Base-by-base conservation (phyloP, 2,888 invertebrate species). In the Iphiclides podalirius region DNA sequence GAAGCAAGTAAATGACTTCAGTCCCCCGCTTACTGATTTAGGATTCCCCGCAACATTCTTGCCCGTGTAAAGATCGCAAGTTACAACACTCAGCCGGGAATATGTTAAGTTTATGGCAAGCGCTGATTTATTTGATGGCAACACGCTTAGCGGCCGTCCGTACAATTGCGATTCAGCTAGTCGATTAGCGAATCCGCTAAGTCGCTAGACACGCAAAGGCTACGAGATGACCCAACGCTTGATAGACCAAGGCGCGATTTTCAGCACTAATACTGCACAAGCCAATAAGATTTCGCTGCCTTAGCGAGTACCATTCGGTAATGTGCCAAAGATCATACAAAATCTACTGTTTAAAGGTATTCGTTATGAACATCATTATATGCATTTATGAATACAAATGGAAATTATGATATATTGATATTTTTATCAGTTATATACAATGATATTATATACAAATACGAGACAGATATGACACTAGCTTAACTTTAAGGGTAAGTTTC, bases 91-190 rank as follows among this genome's bases (percentile, higher is more conserved):
- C n/a, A n/a, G 17, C 28, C 16, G 16, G 28, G 48, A 43, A 49
- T 49, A 49, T 49, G 49, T 16, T 42, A 49, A 49, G 49, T 49
- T 39, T 48, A 48, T 42, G 34, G 34, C 43, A 23, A 39, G 37
- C 49, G 26, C 35, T 49, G 49, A 49, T 43, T 49, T 49, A 49
- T 49, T 44, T 49, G 49, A 44, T 49, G 49, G 49, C 43, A 49
- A 43, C 44, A 49, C 49, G 44, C 44, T 49, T 33, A 34, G 20
- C 23, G 34, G 43, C 44, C 44, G 49, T 44, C 44, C 34, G 43
- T 43, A 49, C 49, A 44, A 49, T 43, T 39, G 44, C 44, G 49
- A 49, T 49, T 49, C 38, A 38, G 39, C 16, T 13, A 28, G 15
- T 44, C 16, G 49, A 49, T 49, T 44, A 39, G 28, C 38, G 8